These are phyloP conservation scores for Nymphalis c-album DNA, from an alignment of 2,888 invertebrate genomes.

Conservation along the genomic window DNA sequence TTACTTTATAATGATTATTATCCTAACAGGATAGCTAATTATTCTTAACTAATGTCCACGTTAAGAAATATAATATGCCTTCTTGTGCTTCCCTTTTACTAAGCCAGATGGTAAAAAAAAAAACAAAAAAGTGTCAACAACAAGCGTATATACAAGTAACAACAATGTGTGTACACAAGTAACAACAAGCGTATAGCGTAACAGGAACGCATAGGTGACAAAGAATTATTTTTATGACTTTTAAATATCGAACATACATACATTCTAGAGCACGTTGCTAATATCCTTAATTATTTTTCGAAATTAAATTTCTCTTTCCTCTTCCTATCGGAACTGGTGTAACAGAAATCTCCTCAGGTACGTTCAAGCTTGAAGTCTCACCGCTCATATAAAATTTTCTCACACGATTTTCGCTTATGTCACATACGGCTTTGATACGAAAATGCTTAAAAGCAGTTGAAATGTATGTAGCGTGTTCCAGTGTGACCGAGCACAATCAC, in stretches of 20 bases:
- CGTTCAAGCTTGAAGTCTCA: constrained; percentile 73
- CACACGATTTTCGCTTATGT: constrained; percentile 67
- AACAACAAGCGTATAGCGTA: too few relatives aligned
- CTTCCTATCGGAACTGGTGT: constrained; percentile 76
- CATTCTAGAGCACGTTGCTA: constrained; percentile 36
- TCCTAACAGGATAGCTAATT: too few relatives aligned
- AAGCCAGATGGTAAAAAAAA: too few relatives aligned
- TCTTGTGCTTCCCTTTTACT: too few relatives aligned
- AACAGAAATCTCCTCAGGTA: constrained; percentile 80
- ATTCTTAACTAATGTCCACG: too few relatives aligned
- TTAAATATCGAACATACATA: neutral
- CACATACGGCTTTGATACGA: constrained; percentile 58
- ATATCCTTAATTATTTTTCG: constrained; percentile 39
- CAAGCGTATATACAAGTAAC: too few relatives aligned
- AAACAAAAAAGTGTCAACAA: too few relatives aligned
- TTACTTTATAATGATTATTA: too few relatives aligned
- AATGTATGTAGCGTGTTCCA: constrained; percentile 42
- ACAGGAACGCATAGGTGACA: too few relatives aligned
- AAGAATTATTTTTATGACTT: too few relatives aligned
- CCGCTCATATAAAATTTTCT: constrained; percentile 57
- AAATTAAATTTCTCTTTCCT: constrained; percentile 69
- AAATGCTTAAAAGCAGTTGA: constrained; percentile 52
- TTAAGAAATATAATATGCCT: too few relatives aligned
- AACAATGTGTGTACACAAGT: too few relatives aligned
- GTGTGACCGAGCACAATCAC: constrained; percentile 54